phyloP scores from a whole-genome alignment of 64 coral and sea anemone genomes.

The Montipora foliosa region DNA sequence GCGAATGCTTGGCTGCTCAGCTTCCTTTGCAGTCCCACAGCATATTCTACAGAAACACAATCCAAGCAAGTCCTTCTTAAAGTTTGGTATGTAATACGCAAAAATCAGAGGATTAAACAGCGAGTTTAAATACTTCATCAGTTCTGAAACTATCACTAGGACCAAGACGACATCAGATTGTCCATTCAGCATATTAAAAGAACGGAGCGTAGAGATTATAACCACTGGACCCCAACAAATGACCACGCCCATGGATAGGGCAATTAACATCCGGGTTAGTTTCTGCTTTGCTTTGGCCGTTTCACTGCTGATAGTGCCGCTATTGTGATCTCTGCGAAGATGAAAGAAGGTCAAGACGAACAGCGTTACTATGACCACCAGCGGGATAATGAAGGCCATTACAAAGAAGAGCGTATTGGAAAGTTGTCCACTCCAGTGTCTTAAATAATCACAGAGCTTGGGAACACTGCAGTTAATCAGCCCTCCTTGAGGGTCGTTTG shows the following conservation, averaged over 20 bases:
- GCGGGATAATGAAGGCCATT: background rate
- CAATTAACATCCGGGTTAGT: conserved; percentile 26
- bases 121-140: conserved; percentile 45
- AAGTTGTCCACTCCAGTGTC: conserved; percentile 26
- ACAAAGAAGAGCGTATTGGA: conserved; percentile 19
- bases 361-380: conserved; percentile 17
- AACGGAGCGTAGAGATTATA: conserved; percentile 30
- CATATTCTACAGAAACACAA: background rate
- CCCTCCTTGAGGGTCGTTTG: background rate
- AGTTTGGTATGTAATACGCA: conserved; percentile 53
- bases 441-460: conserved; percentile 25
- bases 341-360: background rate
- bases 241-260: conserved; percentile 31
- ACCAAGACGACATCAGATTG: background rate
- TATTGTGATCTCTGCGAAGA: conserved; percentile 14
- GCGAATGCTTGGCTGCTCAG: background rate
- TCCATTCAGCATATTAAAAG: conserved; percentile 19
- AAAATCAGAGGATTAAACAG: conserved; percentile 62
- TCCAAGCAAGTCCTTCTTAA: conserved; percentile 49
- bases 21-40: background rate
- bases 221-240: conserved; percentile 50
- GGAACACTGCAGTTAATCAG: background rate
- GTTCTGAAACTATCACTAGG: conserved; percentile 12
- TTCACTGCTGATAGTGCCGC: conserved; percentile 8
- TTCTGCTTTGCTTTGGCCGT: conserved; percentile 33